Evolutionary conservation across 1,140 invertebrate species (phyloP), one percentile per base, ranked within the genome.

Genomic region (Drosophila guanche): DNA sequence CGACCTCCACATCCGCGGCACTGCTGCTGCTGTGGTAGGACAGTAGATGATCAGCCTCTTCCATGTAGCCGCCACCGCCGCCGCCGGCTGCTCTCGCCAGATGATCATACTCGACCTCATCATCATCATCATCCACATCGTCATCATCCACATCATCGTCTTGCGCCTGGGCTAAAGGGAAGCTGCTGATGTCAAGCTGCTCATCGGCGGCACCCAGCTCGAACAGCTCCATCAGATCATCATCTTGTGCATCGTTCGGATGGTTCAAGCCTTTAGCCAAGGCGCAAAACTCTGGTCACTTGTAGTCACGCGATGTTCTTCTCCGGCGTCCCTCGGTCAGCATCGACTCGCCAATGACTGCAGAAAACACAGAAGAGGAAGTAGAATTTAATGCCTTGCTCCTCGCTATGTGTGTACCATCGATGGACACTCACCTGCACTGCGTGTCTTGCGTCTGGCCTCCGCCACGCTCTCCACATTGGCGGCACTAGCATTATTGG

Each of bases 381-480:
- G 2, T 10, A 4, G 14, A 16, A 14, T 23, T 37, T 2, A 27
- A 5, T n/a, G 10, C 10, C 10, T 46, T 33, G 7, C 4, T 12
- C 2, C 1, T 16, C 2, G 16, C 6, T 0, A 43, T 10, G 10
- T 1, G 2, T 0, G 2, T 4, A 6, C 1, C 12, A 37, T 0
- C 4, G 0, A 0, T 23, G n/a, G 22, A 63, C 69, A 63, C 69
- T 92, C 73, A 95, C 94, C 94, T 74, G 94, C 93, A 92, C 94
- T 95, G 66, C 94, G 92, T 10, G 94, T 95, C 92, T 95, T 95
- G 53, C 94, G 92, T 20, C 93, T 79, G 5, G 80, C 90, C 51
- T 91, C 89, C 2, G 89, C 90, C 14, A 88, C 79, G 25, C 79
- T 90, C 45, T 90, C 89, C 1, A 71, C 57, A 12, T 12, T 78